These are phyloP conservation scores for Eupeodes luniger DNA, from an alignment of 2,888 invertebrate genomes.

Conservation along the genomic window DNA sequence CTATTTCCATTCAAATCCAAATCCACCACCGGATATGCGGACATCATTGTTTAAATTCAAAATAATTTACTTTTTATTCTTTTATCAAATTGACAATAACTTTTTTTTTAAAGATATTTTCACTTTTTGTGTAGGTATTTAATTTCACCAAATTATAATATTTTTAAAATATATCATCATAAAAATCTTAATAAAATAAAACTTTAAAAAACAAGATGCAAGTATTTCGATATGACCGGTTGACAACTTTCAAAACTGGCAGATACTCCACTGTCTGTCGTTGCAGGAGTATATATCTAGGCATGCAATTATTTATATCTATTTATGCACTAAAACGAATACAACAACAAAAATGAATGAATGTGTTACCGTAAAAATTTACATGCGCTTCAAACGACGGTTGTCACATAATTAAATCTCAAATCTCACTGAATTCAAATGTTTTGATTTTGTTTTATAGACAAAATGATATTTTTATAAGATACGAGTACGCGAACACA, in stretches of 20 bases:
- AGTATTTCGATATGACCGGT: conserved; percentile 20
- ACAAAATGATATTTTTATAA: conserved; percentile 21
- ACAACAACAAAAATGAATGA: background rate
- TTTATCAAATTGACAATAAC: conserved; percentile 16
- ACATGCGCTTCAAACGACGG: conserved; percentile 68
- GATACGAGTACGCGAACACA: background rate
- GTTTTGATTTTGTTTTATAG: conserved; percentile 70
- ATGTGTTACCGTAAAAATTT: conserved; percentile 34
- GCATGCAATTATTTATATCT: no score
- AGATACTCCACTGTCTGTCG: conserved; percentile 17
- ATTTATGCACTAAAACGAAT: background rate
- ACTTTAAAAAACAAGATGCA: background rate
- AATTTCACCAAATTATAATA: background rate
- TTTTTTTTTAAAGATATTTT: conserved; percentile 17
- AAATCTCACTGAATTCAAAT: conserved; percentile 68
- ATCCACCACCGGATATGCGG: conserved; percentile 16
- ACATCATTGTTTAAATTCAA: conserved; percentile 22
- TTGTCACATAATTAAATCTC: conserved; percentile 76
- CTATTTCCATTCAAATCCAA: background rate
- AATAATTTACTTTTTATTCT: background rate
- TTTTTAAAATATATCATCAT: conserved; percentile 7
- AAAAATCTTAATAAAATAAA: conserved; percentile 2
- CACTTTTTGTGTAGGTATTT: conserved; percentile 27
- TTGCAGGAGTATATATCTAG: background rate
- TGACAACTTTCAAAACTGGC: conserved; percentile 35